Conservation (phyloP, 2,888 invertebrate species). For the Hesperia comma region DNA sequence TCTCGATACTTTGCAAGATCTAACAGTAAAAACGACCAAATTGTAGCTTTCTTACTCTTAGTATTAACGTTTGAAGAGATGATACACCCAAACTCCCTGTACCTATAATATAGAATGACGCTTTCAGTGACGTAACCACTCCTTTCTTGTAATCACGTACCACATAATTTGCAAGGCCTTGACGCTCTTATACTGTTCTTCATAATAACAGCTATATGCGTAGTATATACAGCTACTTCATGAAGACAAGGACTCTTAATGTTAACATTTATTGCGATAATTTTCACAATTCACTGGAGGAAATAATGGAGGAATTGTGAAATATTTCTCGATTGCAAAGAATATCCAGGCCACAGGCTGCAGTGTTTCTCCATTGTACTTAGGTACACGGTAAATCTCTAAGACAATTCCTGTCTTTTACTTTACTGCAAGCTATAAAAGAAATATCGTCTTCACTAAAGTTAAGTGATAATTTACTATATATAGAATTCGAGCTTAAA, state of each 20-base stretch:
- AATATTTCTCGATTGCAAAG: background rate
- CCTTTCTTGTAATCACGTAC: slow-evolving; percentile 19
- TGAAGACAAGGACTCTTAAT: background rate
- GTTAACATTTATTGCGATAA: background rate
- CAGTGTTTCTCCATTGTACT: no score
- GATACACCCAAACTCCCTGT: no score
- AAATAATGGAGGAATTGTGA: background rate
- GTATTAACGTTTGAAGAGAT: no score
- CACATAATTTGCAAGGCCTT: slow-evolving; percentile 14
- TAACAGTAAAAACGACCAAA: no score
- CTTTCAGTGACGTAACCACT: slow-evolving; percentile 4
- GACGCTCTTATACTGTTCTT: slow-evolving; percentile 10
- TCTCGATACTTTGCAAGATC: no score
- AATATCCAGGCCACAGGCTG: background rate
- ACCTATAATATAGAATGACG: background rate
- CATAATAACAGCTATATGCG: background rate
- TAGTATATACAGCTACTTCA: background rate
- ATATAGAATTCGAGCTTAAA: no score
- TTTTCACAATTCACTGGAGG: background rate
- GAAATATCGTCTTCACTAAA: no score
- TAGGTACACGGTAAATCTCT: no score
- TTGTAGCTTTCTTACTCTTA: no score
- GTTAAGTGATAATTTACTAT: no score
- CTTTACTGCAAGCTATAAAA: no score
- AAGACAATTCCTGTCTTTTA: no score